A percentile compares a stretch with the other conserved stretches of the same genome.
These are phyloP conservation scores for Scrobipalpa atriplicella DNA, from an alignment of 2,888 invertebrate species.

Conservation along the genomic window DNA sequence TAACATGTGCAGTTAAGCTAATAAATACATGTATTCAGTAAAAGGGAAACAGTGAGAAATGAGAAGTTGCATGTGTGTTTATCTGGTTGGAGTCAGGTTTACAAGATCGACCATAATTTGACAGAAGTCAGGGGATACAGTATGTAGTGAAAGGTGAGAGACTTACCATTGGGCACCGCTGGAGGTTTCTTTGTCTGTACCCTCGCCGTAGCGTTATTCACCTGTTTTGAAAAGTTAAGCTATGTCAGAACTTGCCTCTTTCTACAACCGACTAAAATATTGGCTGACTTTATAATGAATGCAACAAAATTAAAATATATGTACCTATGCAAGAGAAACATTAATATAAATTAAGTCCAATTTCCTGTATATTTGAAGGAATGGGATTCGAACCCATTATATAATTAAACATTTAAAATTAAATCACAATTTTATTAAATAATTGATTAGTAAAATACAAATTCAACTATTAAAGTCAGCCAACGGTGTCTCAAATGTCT, in stretches of 20 bases:
- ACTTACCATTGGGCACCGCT: constrained; percentile 94
- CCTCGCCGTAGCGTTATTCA: constrained; percentile 99
- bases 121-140: background rate
- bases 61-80: constrained; percentile 10
- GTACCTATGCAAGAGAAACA: constrained; percentile 9
- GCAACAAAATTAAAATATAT: constrained; percentile 26
- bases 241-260: constrained; percentile 53
- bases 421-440: background rate
- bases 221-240: constrained; percentile 85
- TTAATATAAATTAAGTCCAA: background rate
- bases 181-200: constrained; percentile 99
- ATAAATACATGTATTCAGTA: background rate
- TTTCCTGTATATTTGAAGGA: constrained; percentile 18
- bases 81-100: background rate
- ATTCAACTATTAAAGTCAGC: constrained; percentile 41
- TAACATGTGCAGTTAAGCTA: constrained; percentile 41
- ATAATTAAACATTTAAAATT: background rate
- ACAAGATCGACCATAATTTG: background rate
- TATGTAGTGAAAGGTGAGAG: background rate
- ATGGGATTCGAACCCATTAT: constrained; percentile 52
- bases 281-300: constrained; percentile 52
- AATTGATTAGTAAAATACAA: background rate
- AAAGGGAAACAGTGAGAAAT: constrained; percentile 4
- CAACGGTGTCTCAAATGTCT: constrained; percentile 45
- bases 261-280: constrained; percentile 38